These are phyloP conservation scores for Protobothrops flavoviridis DNA, from an alignment of 2,113 vertebrate species.

Conservation along the genomic window DNA sequence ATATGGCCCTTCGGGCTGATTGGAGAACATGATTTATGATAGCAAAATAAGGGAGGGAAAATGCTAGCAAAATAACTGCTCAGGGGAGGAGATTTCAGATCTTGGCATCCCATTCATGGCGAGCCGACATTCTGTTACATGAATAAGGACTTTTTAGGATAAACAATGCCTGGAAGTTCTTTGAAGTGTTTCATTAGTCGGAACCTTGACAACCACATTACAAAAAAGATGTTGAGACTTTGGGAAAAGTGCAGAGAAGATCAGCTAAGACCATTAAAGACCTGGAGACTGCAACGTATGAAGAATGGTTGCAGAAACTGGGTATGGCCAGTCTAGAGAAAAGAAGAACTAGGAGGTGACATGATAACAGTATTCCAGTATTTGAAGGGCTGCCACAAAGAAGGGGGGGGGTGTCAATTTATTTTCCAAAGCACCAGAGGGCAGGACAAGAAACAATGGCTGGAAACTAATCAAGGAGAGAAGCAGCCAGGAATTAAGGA, in stretches of 20 bases:
- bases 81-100: too few species aligned
- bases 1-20: too few species aligned
- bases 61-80: too few species aligned
- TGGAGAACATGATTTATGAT: too few species aligned
- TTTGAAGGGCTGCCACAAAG: neutral
- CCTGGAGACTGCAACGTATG: neutral
- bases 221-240: neutral
- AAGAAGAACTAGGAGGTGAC: neutral
- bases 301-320: neutral
- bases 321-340: neutral
- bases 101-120: too few species aligned
- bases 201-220: neutral
- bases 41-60: too few species aligned
- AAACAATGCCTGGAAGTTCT: too few species aligned
- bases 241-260: neutral
- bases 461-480: neutral
- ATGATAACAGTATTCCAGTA: neutral
- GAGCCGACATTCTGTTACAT: too few species aligned
- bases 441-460: neutral
- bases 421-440: neutral
- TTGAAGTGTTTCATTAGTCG: too few species aligned
- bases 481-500: neutral
- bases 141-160: too few species aligned
- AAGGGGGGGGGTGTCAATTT: neutral
- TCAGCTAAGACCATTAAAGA: neutral